phyloP scores from a whole-genome alignment of 2,797 vertebrate genomes.

The Pangasius sanitwongsei region DNA sequence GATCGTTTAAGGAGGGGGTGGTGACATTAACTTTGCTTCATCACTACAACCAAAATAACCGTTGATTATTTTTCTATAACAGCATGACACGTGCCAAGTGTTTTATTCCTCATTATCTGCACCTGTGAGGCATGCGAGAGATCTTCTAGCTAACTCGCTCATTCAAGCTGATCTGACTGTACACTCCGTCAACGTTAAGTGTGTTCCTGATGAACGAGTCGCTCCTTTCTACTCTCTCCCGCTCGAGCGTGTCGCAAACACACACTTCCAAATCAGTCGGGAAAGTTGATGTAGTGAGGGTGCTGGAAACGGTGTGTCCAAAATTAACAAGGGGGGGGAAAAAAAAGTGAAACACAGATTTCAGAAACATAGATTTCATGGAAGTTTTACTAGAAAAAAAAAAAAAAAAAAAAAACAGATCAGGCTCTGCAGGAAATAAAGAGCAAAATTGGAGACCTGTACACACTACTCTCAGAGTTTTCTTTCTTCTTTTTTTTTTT shows the following conservation, averaged over 20 bases:
- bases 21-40: neutral
- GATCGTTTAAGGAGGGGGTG: neutral
- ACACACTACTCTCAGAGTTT: conserved; percentile 70
- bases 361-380: conserved; percentile 50
- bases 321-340: neutral
- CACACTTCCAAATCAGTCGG: neutral
- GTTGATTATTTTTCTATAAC: neutral
- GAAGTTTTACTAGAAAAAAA: conserved; percentile 56
- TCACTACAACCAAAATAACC: neutral
- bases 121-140: neutral
- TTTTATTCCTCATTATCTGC: neutral
- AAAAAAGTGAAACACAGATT: conserved; percentile 66
- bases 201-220: neutral
- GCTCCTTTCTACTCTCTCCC: neutral
- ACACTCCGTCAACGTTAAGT: neutral
- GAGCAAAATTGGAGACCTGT: conserved; percentile 64
- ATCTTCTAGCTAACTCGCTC: neutral
- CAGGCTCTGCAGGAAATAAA: conserved; percentile 76
- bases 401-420: conserved; percentile 53
- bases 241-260: neutral
- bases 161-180: neutral
- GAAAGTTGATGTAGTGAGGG: neutral
- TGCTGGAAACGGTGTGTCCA: neutral
- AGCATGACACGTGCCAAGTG: neutral
- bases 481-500: conserved; percentile 66